Base-by-base conservation (phyloP, 2,888 invertebrate genomes). In the Melangyna quadrimaculata region DNA sequence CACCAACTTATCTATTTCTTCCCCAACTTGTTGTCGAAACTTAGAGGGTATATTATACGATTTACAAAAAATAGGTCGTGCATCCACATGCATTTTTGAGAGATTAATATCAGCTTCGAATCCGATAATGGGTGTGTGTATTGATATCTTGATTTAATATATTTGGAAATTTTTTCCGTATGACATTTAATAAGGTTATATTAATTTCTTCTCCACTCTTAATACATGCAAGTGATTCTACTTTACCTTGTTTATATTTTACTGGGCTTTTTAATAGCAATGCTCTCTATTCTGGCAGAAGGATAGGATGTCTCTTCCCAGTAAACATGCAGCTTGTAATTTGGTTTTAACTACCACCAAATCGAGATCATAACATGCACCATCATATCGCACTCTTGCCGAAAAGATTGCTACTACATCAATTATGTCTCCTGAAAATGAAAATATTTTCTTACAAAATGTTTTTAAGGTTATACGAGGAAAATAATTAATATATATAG, bases 31-130 rank as follows among this genome's bases (percentile, higher is more conserved):
- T 37, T 71, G 69, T 19, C 75, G 37, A 24, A 80, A 40, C 8
- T 81, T 72, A 65, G 71, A 87, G 1, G 88, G 87, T 0, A 88
- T 74, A 43, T 74, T 82, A n/a, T 78, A 67, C 1, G 87, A 55
- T 27, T 53, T 10, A n/a, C 78, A 78, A 71, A 84, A 73, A 51
- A 79, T 70, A 4, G 71, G 65, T 7, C 17, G 32, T 10, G 59
- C 59, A 19, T 72, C 32, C n/a, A 40, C 53, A 51, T 78, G 59
- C 19, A 48, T 19, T 48, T 22, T 48, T n/a, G 24, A n/a, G 27
- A 78, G 19, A 27, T 65, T 65, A 32, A 82, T 71, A 22, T 82
- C 82, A 6, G 67, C 77, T 12, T 43, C 48, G 29, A 67, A 72
- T 4, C 53, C 61, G 8, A 32, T 29, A 40, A 78, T 82, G 10